These are phyloP conservation scores for Rhagophthalmus giganteus DNA, from an alignment of 2,888 invertebrate genomes.

Conservation along the genomic window DNA sequence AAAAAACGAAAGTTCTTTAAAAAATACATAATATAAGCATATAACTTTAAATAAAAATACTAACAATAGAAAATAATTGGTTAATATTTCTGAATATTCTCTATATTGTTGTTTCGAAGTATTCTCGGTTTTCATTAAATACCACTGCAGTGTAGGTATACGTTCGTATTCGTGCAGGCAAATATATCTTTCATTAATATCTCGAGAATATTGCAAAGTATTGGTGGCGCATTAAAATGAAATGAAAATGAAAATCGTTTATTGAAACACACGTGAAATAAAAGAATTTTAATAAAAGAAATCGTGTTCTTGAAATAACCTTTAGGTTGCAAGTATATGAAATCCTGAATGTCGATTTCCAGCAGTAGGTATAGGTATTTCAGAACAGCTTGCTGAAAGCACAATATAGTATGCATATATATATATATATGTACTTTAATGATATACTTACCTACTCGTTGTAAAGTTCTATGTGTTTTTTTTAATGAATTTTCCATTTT, in stretches of 20 bases:
- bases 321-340: conserved; percentile 1
- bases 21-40: too few relatives aligned
- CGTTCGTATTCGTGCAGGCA: too few relatives aligned
- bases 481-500: too few relatives aligned
- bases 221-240: background rate
- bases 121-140: too few relatives aligned
- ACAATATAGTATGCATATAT: conserved; percentile 1
- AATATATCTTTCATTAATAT: background rate
- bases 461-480: too few relatives aligned
- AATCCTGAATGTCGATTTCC: background rate
- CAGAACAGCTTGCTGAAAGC: too few relatives aligned
- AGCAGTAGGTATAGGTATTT: background rate
- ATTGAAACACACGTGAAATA: background rate
- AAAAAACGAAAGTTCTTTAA: too few relatives aligned
- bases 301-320: background rate
- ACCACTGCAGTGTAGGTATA: too few relatives aligned
- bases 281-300: conserved; percentile 1
- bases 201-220: background rate
- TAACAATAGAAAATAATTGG: background rate
- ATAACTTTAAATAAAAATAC: background rate
- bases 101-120: too few relatives aligned
- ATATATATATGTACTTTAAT: too few relatives aligned
- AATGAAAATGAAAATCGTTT: background rate
- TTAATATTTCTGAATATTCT: background rate
- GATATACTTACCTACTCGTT: too few relatives aligned